Conservation (phyloP, 2,888 invertebrate genomes). For the Nephrotoma appendiculata region DNA sequence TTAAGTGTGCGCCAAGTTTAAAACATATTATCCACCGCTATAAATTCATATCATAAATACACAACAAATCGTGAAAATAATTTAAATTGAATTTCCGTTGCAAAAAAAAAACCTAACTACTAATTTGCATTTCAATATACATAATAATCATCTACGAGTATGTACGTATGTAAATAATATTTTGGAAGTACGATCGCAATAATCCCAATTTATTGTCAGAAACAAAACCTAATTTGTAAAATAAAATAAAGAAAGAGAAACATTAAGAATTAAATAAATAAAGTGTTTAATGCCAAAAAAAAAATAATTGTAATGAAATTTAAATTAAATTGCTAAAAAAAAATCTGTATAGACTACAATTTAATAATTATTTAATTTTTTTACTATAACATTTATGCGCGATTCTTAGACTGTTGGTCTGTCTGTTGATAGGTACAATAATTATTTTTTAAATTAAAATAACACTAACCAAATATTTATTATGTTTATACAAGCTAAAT, state of each 20-base stretch:
- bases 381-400: neutral
- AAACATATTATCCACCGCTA: neutral
- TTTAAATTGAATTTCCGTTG: neutral
- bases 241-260: neutral
- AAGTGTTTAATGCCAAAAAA: neutral
- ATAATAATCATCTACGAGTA: neutral
- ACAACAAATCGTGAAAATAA: neutral
- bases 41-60: neutral
- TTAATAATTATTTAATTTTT: neutral
- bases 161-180: neutral
- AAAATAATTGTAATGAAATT: neutral
- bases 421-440: neutral
- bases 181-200: neutral
- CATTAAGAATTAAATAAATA: neutral
- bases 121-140: neutral
- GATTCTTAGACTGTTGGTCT: neutral
- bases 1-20: neutral
- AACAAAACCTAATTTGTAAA: neutral
- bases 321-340: neutral
- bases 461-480: neutral
- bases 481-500: neutral
- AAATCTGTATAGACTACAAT: neutral
- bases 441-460: neutral
- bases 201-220: neutral
- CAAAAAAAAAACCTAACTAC: neutral